Base-by-base conservation (phyloP, 2,888 invertebrate species). In the Eilema depressum region DNA sequence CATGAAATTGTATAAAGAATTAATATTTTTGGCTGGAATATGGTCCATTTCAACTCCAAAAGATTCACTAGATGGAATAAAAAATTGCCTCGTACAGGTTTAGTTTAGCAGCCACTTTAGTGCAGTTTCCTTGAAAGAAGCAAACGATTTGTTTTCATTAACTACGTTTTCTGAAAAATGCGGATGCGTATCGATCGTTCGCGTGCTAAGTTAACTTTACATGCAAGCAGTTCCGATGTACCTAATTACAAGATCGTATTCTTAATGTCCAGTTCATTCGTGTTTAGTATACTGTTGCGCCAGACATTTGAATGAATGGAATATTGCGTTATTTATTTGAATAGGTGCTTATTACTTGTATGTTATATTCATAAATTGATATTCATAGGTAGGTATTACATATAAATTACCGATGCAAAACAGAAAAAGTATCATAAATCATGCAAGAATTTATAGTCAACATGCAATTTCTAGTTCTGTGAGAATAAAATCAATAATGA, bases 121-220 rank as follows among this genome's bases (percentile, higher is more conserved):
- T 26, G 2, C 17, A 63, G 26, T 63, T 63, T 28, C 47, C 41
- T 28, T 47, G 25, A 63, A 63, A 47, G 47, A 63, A 63, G 83
- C 83, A 81, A 81, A 83, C 81, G 76, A 83, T 84, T 83, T 84
- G 83, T 85, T 78, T 79, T 80, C 12, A n/a, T n/a, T 64, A 25
- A 59, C 87, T 87, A 87, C 82, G 76, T 70, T 74, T 69, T 75
- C 84, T 78, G 76, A 83, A 83, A 83, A 87, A 90, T 82, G 86
- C 85, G 89, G 89, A 89, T 86, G 73, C 81, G 74, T 41, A 63
- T 70, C 23, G 61, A 64, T 70, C 12, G 69, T 66, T 53, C 41
- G 70, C 70, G 66, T 70, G 70, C n/a, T 25, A 10, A 3, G n/a
- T 5, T 23, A 30, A 14, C 23, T 30, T 2, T 28, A 63, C 79